phyloP scores from a whole-genome alignment of 2,113 vertebrate genomes.

The Sisor rabdophorus region DNA sequence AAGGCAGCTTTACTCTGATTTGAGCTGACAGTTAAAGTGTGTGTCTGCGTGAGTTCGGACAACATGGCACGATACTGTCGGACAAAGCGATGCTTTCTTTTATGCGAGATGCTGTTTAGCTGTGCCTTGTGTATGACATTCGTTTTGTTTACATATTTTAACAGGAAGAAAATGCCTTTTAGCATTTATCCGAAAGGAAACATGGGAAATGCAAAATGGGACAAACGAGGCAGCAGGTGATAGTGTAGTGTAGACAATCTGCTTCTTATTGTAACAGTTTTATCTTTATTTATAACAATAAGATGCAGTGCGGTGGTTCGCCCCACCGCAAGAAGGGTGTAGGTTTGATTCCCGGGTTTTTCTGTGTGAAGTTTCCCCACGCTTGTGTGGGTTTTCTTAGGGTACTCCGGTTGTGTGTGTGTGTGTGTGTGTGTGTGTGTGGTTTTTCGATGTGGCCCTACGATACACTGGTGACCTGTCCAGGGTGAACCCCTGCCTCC shows the following conservation, averaged over 20 bases:
- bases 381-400: too few species aligned
- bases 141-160: conserved; percentile 55
- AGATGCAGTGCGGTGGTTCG: too few species aligned
- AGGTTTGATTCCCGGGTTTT: too few species aligned
- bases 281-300: background rate
- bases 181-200: conserved; percentile 14
- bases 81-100: conserved; percentile 47
- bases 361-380: too few species aligned
- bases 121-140: conserved; percentile 35
- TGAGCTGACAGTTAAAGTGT: conserved; percentile 57
- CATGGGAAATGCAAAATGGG: background rate
- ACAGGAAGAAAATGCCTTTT: conserved; percentile 11
- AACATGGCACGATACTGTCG: conserved; percentile 20
- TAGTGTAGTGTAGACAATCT: background rate
- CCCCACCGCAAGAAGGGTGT: too few species aligned
- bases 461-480: too few species aligned
- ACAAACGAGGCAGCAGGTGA: conserved; percentile 13
- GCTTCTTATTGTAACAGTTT: background rate
- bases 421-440: too few species aligned
- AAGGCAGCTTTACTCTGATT: conserved; percentile 43
- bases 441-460: too few species aligned
- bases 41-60: conserved; percentile 36
- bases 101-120: conserved; percentile 31
- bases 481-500: too few species aligned
- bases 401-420: too few species aligned